phyloP scores from a whole-genome alignment of 1,140 invertebrate species.

The Physella acuta region DNA sequence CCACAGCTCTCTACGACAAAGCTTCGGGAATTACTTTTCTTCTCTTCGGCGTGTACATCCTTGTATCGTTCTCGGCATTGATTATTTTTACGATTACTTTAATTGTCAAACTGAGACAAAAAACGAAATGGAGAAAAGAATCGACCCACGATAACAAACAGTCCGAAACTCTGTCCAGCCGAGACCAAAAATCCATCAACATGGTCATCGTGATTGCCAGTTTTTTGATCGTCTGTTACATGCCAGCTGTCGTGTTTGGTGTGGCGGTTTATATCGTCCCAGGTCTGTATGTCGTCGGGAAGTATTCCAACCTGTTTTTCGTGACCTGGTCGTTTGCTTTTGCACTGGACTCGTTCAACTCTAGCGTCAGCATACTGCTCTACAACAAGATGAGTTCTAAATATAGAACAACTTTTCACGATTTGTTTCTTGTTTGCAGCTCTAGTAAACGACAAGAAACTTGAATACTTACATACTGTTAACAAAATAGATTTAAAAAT shows the following conservation, averaged over 20 bases:
- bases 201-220: background rate
- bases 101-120: constrained; percentile 1
- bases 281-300: background rate
- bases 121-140: background rate
- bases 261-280: background rate
- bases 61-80: background rate
- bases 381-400: too few species aligned
- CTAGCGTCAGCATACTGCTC: too few species aligned
- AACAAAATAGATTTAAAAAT: too few species aligned
- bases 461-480: too few species aligned
- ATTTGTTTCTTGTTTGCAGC: too few species aligned
- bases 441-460: too few species aligned
- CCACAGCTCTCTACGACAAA: too few species aligned
- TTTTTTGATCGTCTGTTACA: background rate
- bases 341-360: too few species aligned
- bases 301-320: background rate
- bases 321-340: background rate
- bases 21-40: too few species aligned
- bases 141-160: background rate
- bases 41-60: too few species aligned
- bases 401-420: too few species aligned
- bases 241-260: background rate
- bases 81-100: background rate
- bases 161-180: background rate
- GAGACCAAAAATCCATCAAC: background rate